Conservation (phyloP, 2,888 invertebrate genomes). For the Troilus luridus region DNA sequence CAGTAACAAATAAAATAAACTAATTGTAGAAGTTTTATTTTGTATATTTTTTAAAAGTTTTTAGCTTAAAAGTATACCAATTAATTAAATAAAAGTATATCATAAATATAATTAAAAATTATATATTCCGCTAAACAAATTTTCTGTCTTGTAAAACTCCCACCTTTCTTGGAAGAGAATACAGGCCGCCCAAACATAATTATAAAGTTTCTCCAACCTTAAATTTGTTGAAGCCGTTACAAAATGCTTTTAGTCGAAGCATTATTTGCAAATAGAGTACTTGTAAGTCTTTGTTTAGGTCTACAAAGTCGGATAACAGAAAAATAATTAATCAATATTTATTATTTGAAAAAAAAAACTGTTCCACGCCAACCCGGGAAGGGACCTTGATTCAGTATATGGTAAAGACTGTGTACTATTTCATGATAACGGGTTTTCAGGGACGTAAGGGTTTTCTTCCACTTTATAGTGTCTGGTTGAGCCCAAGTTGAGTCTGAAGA, state of each 20-base stretch:
- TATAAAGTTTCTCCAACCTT: slow-evolving; percentile 2
- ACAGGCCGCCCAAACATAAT: background rate
- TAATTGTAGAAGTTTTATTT: no score
- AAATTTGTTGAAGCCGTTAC: background rate
- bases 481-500: no score
- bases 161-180: background rate
- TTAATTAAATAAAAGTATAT: background rate
- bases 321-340: background rate
- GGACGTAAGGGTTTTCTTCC: no score
- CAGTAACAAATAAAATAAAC: no score
- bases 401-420: no score
- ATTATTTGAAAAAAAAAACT: no score
- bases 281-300: background rate
- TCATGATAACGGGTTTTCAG: no score
- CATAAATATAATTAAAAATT: background rate
- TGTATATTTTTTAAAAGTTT: no score
- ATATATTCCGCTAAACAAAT: background rate
- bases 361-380: no score
- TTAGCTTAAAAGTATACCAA: no score
- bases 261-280: background rate
- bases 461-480: no score
- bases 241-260: background rate
- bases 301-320: background rate
- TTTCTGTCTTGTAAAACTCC: background rate
- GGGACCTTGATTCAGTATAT: no score